Conservation (phyloP, 2,888 invertebrate genomes). For the Protula sp. region DNA sequence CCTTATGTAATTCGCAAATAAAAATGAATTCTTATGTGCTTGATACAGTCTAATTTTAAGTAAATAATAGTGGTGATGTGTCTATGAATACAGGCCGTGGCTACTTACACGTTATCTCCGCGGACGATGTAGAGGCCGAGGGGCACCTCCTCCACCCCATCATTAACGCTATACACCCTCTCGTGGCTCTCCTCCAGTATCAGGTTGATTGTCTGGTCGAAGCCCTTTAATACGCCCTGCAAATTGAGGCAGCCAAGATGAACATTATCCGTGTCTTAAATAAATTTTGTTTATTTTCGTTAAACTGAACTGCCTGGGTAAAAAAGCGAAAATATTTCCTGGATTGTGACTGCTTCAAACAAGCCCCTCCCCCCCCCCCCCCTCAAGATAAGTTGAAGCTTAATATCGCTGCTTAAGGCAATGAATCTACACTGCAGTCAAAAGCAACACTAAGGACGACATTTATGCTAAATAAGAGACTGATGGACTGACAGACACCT, state of each 20-base stretch:
- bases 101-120: conserved; percentile 88
- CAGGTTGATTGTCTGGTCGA: conserved; percentile 98
- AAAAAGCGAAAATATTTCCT: background rate
- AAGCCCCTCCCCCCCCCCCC: too few relatives aligned
- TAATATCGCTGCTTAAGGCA: too few relatives aligned
- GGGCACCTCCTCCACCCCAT: conserved; percentile 91
- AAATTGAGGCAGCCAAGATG: background rate
- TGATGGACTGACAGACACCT: too few relatives aligned
- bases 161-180: conserved; percentile 86
- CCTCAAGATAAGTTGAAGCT: too few relatives aligned
- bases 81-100: too few relatives aligned
- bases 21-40: too few relatives aligned
- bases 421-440: too few relatives aligned
- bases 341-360: too few relatives aligned
- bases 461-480: too few relatives aligned
- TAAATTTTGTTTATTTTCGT: background rate
- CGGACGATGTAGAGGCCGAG: conserved; percentile 95
- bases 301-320: background rate
- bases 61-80: too few relatives aligned
- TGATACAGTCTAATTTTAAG: background rate
- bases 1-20: too few relatives aligned
- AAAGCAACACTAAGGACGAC: too few relatives aligned
- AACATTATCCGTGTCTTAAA: background rate
- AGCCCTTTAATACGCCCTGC: conserved; percentile 92
- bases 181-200: conserved; percentile 98